Evolutionary conservation across 2,797 vertebrate genomes (phyloP), one percentile per base, ranked within the genome.

Genomic region (Acipenser oxyrinchus): DNA sequence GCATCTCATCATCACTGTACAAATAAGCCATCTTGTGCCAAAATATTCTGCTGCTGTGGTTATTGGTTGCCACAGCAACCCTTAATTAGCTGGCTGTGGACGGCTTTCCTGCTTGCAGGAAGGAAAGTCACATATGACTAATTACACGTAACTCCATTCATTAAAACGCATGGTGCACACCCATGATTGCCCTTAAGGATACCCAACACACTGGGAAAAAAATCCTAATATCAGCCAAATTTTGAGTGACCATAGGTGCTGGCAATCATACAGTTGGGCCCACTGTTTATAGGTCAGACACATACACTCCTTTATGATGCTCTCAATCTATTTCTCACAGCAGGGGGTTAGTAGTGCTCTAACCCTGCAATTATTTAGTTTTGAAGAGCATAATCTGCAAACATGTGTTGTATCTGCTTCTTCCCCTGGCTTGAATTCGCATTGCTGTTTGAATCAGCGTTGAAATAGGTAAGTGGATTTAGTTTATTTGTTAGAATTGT

Each of bases 211-310:
- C 6, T 7, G 55, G 13, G 6, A 11, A n/a, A 58, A 58, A 58
- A 58, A 18, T 58, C 6, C 23, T 37, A 37, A 37, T 37, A 37
- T 37, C 23, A 37, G 23, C 23, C 23, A 37, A 37, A 37, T 37
- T 37, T 37, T 37, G 23, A 37, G 23, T 37, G 23, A 3, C 4
- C 23, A 37, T 4, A 37, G 23, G 23, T 37, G 23, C 23, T 37
- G 23, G 4, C 23, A 37, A 2, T 37, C 23, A 37, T 37, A 37
- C 23, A 37, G 23, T 4, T 37, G 23, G 1, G 23, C 4, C 23
- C 23, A 37, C 23, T 37, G 23, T 37, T 37, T 37, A 37, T 37
- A 37, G 23, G 2, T 37, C 13, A 73, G 79, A 69, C 13, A 69
- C 9, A 68, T 59, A 70, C 57, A 37, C 23, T 37, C 23, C 23